phyloP scores from a whole-genome alignment of 2,888 invertebrate genomes.

The Aproaerema taeniolella region DNA sequence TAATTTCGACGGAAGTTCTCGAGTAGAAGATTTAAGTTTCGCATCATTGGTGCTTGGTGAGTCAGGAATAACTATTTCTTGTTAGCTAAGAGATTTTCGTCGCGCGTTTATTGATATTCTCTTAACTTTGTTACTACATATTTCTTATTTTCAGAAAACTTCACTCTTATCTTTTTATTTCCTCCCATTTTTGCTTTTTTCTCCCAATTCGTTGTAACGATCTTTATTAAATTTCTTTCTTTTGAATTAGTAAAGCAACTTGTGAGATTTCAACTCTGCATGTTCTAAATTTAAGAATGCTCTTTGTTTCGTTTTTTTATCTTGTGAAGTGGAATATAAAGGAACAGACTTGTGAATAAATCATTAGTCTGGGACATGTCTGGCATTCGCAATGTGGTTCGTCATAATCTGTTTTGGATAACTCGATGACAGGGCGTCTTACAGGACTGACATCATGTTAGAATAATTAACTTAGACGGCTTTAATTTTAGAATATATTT shows the following conservation, averaged over 20 bases:
- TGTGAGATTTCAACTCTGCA: no score
- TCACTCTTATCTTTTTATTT: no score
- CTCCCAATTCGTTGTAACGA: no score
- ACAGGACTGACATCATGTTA: neutral
- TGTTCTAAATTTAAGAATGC: no score
- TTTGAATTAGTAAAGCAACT: no score
- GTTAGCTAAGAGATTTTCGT: conserved; percentile 11
- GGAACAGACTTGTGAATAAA: conserved; percentile 6
- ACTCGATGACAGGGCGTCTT: conserved; percentile 15
- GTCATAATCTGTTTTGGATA: conserved; percentile 23
- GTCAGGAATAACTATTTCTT: conserved; percentile 24
- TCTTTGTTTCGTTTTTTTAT: no score
- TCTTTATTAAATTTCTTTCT: no score
- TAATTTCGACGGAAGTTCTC: conserved; percentile 35
- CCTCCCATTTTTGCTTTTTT: no score
- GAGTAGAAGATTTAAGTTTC: conserved; percentile 29
- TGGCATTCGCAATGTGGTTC: neutral
- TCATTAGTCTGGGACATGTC: conserved; percentile 7
- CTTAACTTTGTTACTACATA: neutral
- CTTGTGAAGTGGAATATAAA: neutral
- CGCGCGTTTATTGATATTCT: neutral
- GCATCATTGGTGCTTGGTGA: conserved; percentile 33
- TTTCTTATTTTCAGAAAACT: no score
- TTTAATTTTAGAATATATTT: no score
- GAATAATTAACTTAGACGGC: neutral